Evolutionary conservation across 2,797 vertebrate species (phyloP), one percentile per base, ranked within the genome.

Genomic region (Acrossocheilus fasciatus): DNA sequence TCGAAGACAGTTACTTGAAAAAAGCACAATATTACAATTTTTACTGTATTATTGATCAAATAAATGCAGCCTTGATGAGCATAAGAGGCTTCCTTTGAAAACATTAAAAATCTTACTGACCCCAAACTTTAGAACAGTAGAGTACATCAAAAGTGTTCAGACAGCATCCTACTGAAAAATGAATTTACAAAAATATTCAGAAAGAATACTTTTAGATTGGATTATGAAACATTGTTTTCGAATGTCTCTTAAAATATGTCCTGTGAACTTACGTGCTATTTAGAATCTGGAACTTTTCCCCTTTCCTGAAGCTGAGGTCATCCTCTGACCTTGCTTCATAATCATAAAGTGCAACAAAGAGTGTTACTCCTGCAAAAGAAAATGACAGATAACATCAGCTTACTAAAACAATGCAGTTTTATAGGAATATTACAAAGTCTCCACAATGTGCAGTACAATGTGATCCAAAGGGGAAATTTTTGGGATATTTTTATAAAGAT

Each of bases 301-400:
- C 98, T 96, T 99, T 99, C 91, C 98, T 97, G 95, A 99, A 99
- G 96, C 97, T 99, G 94, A 99, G 96, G 94, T 99, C 98, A 94
- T 99, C 98, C 94, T 99, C 98, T 0, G 98, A 99, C 93, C 98
- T 94, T 86, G 98, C 98, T 91, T 99, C 98, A 59, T 99, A 99
- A 95, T 99, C 98, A 76, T 99, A 99, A 89, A 99, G 97, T 52
- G 98, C 98, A 95, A 99, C 98, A 91, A 99, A 99, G 89, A 99
- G 96, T 88, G 98, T 99, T 92, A 99, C 98, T 92, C 98, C 98
- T 98, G 93, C 70, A 88, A 84, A 68, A 85, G 50, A 41, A 26
- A 50, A 66, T 43, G 47, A 72, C 34, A 54, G 4, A 76, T 70
- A 36, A 52, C 83, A 81, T 39, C 77, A 23, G 85, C 36, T 30